Evolutionary conservation across 2,888 invertebrate genomes (phyloP).

Genomic region (Lamproptera curius): DNA sequence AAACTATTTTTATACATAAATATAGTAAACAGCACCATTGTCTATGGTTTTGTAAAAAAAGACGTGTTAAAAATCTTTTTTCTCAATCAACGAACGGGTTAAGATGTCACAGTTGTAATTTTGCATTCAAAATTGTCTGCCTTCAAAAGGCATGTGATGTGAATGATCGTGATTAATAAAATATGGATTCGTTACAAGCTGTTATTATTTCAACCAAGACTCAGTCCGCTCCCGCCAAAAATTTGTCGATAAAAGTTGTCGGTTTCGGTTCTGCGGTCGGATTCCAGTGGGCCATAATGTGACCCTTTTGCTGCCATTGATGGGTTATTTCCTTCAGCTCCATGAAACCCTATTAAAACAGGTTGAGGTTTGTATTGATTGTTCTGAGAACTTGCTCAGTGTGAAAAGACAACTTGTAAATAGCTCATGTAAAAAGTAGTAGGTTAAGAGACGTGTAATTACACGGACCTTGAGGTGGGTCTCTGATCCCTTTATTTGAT

Average conservation of each 20-base stretch:
- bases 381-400: neutral
- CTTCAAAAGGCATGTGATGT: constrained; percentile 60
- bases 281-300: constrained; percentile 90
- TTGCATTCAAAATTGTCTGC: constrained; percentile 29
- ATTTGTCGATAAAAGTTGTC: constrained; percentile 92
- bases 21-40: neutral
- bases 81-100: neutral
- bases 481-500: too few relatives aligned
- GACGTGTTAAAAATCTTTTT: neutral
- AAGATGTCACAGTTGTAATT: neutral
- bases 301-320: constrained; percentile 91
- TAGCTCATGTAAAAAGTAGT: neutral
- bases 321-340: constrained; percentile 91
- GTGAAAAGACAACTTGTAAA: neutral
- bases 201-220: constrained; percentile 23
- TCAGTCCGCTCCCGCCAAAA: constrained; percentile 78
- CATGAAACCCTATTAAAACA: constrained; percentile 89
- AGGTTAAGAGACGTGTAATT: too few relatives aligned
- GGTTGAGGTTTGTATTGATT: neutral
- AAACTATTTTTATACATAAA: constrained; percentile 14
- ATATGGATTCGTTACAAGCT: constrained; percentile 45
- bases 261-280: constrained; percentile 89
- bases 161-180: constrained; percentile 62
- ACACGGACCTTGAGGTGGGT: too few relatives aligned
- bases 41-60: neutral